Evolutionary conservation across 2,888 invertebrate species (phyloP).

Genomic region (Carcina quercana): DNA sequence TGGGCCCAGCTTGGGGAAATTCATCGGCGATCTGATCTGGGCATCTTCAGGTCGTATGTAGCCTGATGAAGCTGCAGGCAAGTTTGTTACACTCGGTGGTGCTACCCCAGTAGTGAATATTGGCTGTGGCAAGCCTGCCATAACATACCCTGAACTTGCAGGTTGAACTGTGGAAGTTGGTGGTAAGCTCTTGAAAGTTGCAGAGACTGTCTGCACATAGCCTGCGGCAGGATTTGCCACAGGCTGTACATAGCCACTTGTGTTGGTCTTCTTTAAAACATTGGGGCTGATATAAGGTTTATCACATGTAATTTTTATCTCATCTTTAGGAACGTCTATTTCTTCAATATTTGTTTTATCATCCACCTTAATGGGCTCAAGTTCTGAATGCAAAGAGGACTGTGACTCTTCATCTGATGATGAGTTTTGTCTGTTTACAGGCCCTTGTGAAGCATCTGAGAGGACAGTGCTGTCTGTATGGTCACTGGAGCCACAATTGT

Average conservation of each 20-base stretch:
- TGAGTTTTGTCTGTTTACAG: constrained; percentile 51
- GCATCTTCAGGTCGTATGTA: constrained; percentile 56
- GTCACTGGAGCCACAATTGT: constrained; percentile 56
- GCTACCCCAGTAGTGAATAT: constrained; percentile 52
- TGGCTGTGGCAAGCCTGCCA: constrained; percentile 55
- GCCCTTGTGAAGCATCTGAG: constrained; percentile 52
- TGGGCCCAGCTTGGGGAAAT: constrained; percentile 48
- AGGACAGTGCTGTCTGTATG: constrained; percentile 65
- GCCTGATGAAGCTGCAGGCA: too few species aligned
- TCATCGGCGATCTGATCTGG: constrained; percentile 44
- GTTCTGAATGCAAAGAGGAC: constrained; percentile 53
- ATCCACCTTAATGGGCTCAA: constrained; percentile 35
- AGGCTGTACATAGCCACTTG: constrained; percentile 19
- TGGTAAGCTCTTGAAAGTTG: constrained; percentile 26
- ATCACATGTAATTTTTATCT: too few species aligned
- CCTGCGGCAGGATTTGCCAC: constrained; percentile 36
- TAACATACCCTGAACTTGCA: constrained; percentile 58
- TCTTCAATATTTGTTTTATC: constrained; percentile 28
- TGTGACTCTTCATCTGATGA: constrained; percentile 59
- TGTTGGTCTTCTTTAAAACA: constrained; percentile 37
- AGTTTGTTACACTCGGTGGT: constrained; percentile 21
- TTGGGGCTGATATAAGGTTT: constrained; percentile 50
- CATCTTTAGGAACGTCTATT: constrained; percentile 36
- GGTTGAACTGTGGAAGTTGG: constrained; percentile 31
- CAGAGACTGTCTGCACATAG: constrained; percentile 43